These are phyloP conservation scores for Epsilonema sp. DNA, from an alignment of 2,888 invertebrate genomes.

Conservation along the genomic window DNA sequence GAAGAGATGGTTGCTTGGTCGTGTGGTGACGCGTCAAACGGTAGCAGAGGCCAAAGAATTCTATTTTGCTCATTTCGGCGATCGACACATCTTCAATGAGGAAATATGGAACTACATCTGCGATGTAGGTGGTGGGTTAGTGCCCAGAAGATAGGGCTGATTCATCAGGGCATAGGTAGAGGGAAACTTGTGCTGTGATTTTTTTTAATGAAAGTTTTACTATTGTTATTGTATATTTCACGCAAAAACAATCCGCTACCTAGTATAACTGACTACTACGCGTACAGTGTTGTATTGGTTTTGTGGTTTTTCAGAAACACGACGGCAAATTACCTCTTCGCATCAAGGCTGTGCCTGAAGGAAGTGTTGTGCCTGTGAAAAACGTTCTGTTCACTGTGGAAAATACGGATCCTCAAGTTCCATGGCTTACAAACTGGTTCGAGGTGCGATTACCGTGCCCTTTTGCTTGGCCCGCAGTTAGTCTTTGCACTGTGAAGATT, in stretches of 20 bases:
- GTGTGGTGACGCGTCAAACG: slow-evolving; percentile 33
- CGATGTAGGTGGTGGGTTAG: slow-evolving; percentile 24
- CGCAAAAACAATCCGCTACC: neutral
- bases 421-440: slow-evolving; percentile 36
- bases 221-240: neutral
- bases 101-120: slow-evolving; percentile 36
- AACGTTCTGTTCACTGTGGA: slow-evolving; percentile 39
- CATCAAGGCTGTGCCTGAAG: slow-evolving; percentile 35
- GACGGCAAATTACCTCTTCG: slow-evolving; percentile 33
- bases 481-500: too few species aligned
- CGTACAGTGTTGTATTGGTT: neutral
- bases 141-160: too few species aligned
- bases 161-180: too few species aligned
- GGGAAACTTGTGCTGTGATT: too few species aligned
- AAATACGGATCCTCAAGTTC: slow-evolving; percentile 37
- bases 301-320: slow-evolving; percentile 27
- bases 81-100: slow-evolving; percentile 33
- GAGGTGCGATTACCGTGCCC: slow-evolving; percentile 25
- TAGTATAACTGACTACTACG: neutral
- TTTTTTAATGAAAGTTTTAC: neutral
- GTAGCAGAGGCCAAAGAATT: slow-evolving; percentile 32
- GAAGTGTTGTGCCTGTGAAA: slow-evolving; percentile 32
- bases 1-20: slow-evolving; percentile 33
- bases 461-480: neutral
- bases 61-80: slow-evolving; percentile 16